Evolutionary conservation across 2,113 vertebrate genomes (phyloP), one percentile per base, ranked within the genome.

Genomic region (Vicugna pacos): DNA sequence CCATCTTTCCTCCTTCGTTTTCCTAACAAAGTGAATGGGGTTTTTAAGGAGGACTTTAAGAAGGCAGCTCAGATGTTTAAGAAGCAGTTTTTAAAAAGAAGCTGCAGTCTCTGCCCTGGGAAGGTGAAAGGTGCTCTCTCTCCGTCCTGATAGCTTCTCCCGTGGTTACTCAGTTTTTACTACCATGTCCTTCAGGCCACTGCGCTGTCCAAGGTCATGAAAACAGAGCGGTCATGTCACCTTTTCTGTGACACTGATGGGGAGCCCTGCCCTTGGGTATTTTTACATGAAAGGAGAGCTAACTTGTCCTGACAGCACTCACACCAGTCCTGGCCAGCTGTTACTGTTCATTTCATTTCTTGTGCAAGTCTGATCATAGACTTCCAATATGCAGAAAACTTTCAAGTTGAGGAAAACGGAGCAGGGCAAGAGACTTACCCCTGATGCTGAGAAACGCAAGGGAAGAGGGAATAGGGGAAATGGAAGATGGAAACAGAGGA

Each of bases 261-360:
- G 19, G 26, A 83, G 15, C 60, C 1, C 0, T 0, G 0, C 46
- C 72, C 56, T 35, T 9, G 24, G 52, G 15, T 69, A 42, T 52
- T 58, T 76, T 65, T 56, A 77, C 82, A 75, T 1, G 20, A 69
- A 62, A 81, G 65, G 38, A 67, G 28, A 75, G 14, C 62, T 24
- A 50, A 84, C 72, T 75, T 52, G 9, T 93, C 7, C 58, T 11
- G 28, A 58, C 19, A 79, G 52, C 62, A 10, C 73, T 24, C 56
- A 54, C 5, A 10, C 5, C 16, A 28, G 20, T 58, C 48, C 69
- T 30, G 65, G 85, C 35, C 26, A 7, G 22, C 3, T 54, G 60
- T 35, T 72, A 10, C 13, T 35, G 35, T 62, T 94, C 48, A n/a
- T 30, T 65, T 6, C 28, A 30, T 52, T 48, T 60, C 65, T 50